Base-by-base conservation (phyloP, 2,888 invertebrate species). In the Drosophila monieri region DNA sequence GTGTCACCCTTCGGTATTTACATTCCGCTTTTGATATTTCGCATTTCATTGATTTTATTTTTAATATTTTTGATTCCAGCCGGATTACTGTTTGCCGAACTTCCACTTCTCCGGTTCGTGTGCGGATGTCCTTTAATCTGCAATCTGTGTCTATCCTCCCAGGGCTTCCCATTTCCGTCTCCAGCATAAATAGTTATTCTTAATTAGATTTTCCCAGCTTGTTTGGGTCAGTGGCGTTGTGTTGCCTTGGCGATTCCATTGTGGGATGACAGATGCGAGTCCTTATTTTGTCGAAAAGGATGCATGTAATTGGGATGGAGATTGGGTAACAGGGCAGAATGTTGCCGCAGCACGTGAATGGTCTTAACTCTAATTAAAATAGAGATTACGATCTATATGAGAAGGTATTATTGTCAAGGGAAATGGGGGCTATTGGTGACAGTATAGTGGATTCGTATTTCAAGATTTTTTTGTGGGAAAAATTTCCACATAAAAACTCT, bases 21-120 rank as follows among this genome's bases (percentile, higher is more conserved):
- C 64, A 68, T 68, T 84, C 70, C 55, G 54, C 44, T 73, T 76
- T 78, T 77, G 65, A 80, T 78, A 74, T 80, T 80, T 80, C 60
- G 65, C 76, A 66, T 76, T 77, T 74, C 73, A 74, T 74, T 80
- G 78, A 69, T 67, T 73, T 62, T 49, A 27, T 58, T 71, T 62
- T 51, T 57, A 65, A 62, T 56, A 49, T 49, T 76, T 76, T 67
- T 53, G 51, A 58, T 76, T 64, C 54, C 15, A 27, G 21, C 6
- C 57, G 57, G 52, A 58, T 61, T 67, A 49, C 23, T 57, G 35
- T 46, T 65, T 47, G 18, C 44, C 18, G 5, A 43, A 37, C 55
- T 55, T 41, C 57, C 56, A 68, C 57, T 62, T 68, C 27, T 46
- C 15, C 46, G 23, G 10, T 18, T 12, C 37, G 35, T 14, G 32